A percentile compares a stretch with the other conserved stretches of the same genome.
phyloP scores from a whole-genome alignment of 1,140 invertebrate genomes.

The Apis laboriosa region DNA sequence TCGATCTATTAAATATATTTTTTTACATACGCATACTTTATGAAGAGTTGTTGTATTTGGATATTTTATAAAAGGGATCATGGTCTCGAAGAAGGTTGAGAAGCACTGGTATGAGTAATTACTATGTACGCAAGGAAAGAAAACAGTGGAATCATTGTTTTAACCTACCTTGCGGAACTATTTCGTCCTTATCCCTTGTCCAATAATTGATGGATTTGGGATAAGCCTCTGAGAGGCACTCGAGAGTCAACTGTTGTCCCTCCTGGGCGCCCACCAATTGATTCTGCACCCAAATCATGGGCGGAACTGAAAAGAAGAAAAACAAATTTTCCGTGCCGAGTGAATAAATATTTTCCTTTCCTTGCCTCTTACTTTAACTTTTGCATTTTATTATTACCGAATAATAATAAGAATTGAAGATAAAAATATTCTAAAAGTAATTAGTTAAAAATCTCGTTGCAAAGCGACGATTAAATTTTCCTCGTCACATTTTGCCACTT shows the following conservation, averaged over 20 bases:
- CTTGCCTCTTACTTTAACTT: neutral
- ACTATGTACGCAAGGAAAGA: neutral
- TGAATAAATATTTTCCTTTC: slow-evolving; percentile 3
- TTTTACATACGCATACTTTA: too few species aligned
- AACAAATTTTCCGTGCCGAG: neutral
- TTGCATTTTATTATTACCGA: neutral
- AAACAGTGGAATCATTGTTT: slow-evolving; percentile 10
- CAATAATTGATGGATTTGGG: slow-evolving; percentile 94
- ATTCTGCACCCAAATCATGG: slow-evolving; percentile 91
- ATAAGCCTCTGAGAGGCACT: slow-evolving; percentile 92
- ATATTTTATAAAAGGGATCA: too few species aligned
- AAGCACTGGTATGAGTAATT: neutral
- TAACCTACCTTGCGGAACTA: slow-evolving; percentile 86
- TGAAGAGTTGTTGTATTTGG: too few species aligned
- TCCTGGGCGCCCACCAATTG: slow-evolving; percentile 89
- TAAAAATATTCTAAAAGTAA: neutral
- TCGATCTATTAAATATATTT: too few species aligned
- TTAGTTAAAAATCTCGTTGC: neutral
- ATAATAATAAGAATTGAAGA: neutral
- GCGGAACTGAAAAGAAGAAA: slow-evolving; percentile 84
- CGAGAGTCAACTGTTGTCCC: slow-evolving; percentile 87
- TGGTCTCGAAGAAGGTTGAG: too few species aligned
- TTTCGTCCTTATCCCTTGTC: slow-evolving; percentile 89
- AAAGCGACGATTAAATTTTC: neutral
- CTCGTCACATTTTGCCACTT: slow-evolving; percentile 77